phyloP scores from a whole-genome alignment of 1,140 invertebrate species.

The Lordiphosa collinella region DNA sequence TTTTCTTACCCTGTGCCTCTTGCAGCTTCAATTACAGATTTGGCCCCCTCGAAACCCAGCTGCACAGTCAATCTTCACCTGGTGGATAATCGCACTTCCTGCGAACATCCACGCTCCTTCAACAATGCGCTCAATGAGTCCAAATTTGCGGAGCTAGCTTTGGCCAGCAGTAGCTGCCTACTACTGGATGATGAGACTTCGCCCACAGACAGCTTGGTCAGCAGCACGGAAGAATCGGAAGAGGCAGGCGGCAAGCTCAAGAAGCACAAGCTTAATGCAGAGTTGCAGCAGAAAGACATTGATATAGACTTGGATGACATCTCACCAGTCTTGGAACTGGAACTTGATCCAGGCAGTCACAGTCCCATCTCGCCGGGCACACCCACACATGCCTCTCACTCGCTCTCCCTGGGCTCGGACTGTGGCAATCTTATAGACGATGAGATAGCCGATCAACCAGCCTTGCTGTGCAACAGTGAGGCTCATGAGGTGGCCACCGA shows the following conservation, averaged over 20 bases:
- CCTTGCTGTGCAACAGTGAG: conserved; percentile 85
- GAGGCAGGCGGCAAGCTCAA: conserved; percentile 79
- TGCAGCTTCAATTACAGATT: conserved; percentile 66
- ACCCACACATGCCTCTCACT: conserved; percentile 88
- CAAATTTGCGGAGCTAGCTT: conserved; percentile 87
- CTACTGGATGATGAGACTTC: conserved; percentile 88
- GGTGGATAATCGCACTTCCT: conserved; percentile 43
- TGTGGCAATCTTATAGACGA: conserved; percentile 90
- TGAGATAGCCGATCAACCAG: conserved; percentile 94
- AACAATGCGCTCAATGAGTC: conserved; percentile 84
- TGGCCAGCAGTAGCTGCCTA: conserved; percentile 85
- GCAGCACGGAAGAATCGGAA: conserved; percentile 84
- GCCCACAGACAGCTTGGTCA: conserved; percentile 88
- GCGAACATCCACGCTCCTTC: conserved; percentile 78
- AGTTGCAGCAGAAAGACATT: conserved; percentile 74
- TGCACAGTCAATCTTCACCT: conserved; percentile 46
- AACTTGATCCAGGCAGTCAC: conserved; percentile 36
- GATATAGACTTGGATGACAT: conserved; percentile 73
- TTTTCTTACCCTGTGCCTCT: no score
- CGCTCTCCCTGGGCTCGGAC: conserved; percentile 84
- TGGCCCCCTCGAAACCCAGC: conserved; percentile 27
- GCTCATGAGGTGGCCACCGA: conserved; percentile 60
- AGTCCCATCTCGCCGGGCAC: conserved; percentile 85
- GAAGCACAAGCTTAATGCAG: conserved; percentile 72
- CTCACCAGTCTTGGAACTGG: conserved; percentile 64